Percentiles rank a stretch among this genome's conserved stretches.
Evolutionary conservation across 2,888 invertebrate genomes (phyloP).

Genomic region (Thereva nobilitata): DNA sequence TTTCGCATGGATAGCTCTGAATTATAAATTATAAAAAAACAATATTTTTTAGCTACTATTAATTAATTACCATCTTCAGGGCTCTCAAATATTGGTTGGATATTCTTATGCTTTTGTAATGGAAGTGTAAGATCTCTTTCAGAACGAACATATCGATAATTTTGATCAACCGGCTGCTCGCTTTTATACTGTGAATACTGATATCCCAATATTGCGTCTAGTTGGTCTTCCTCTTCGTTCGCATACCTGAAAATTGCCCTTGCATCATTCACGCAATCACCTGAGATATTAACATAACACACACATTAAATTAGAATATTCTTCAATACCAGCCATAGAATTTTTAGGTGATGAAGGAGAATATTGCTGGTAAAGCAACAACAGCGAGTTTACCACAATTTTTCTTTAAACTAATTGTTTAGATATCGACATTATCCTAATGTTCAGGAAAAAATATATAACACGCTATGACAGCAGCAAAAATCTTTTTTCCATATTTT

Average conservation of each 20-base stretch:
- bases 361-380: background rate
- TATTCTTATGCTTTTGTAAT: slow-evolving; percentile 51
- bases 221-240: slow-evolving; percentile 37
- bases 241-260: slow-evolving; percentile 46
- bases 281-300: slow-evolving; percentile 2
- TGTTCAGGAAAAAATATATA: no score
- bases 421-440: no score
- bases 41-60: background rate
- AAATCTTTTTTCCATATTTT: no score
- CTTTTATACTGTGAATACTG: slow-evolving; percentile 20
- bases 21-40: slow-evolving; percentile 44
- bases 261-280: background rate
- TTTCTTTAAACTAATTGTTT: no score
- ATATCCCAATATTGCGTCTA: slow-evolving; percentile 32
- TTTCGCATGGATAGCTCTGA: slow-evolving; percentile 64
- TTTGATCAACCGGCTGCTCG: slow-evolving; percentile 39
- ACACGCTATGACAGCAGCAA: no score
- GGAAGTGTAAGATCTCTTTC: slow-evolving; percentile 55
- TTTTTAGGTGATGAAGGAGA: background rate
- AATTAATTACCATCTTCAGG: slow-evolving; percentile 53
- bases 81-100: slow-evolving; percentile 53
- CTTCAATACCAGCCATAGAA: slow-evolving; percentile 55
- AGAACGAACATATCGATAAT: slow-evolving; percentile 51
- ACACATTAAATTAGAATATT: slow-evolving; percentile 55
- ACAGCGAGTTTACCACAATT: background rate